Evolutionary conservation across 2,113 vertebrate genomes (phyloP).

Genomic region (Nycticorax nycticorax): DNA sequence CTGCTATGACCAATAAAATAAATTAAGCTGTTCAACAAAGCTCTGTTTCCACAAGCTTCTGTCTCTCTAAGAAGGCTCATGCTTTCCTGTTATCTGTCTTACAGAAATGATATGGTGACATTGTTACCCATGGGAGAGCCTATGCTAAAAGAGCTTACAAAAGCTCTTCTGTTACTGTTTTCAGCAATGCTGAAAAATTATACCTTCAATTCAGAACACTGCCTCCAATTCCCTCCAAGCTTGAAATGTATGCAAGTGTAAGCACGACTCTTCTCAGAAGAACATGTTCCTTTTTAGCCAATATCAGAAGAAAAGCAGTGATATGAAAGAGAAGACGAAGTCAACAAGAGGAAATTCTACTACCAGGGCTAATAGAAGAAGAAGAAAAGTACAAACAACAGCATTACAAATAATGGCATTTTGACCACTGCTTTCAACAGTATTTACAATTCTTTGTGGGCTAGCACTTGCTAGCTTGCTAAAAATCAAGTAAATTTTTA

Average conservation of each 20-base stretch:
- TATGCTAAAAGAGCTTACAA: background rate
- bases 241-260: background rate
- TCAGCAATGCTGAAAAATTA: background rate
- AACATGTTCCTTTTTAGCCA: background rate
- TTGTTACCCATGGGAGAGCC: background rate
- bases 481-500: background rate
- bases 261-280: background rate
- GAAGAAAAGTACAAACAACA: background rate
- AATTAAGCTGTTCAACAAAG: background rate
- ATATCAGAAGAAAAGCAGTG: background rate
- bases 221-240: background rate
- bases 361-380: background rate
- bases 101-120: background rate
- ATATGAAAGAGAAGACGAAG: background rate
- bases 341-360: background rate
- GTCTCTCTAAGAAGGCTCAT: background rate
- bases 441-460: background rate
- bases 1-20: background rate
- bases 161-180: background rate
- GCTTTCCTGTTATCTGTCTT: background rate
- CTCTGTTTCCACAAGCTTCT: background rate
- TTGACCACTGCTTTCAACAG: background rate
- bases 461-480: background rate
- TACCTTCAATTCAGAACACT: background rate
- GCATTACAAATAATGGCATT: background rate